These are phyloP conservation scores for Cantharis rufa DNA, from an alignment of 2,888 invertebrate genomes.

Conservation along the genomic window DNA sequence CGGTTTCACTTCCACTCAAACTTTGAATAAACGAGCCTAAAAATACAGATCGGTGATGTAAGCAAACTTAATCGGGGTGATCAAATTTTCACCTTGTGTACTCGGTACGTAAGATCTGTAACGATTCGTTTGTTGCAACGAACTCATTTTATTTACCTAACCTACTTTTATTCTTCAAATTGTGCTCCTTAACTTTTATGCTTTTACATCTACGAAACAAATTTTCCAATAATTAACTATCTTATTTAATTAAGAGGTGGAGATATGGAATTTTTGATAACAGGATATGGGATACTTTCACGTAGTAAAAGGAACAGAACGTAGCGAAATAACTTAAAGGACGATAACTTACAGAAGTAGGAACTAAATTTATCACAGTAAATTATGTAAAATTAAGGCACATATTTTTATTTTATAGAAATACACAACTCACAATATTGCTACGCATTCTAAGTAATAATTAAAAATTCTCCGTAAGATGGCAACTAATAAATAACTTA, in stretches of 20 bases:
- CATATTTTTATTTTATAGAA: conserved; percentile 17
- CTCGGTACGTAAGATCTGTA: conserved; percentile 45
- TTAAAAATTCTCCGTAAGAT: conserved; percentile 44
- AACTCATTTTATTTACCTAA: conserved; percentile 33
- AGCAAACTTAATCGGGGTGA: neutral
- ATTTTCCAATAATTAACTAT: neutral
- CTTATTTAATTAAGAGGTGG: conserved; percentile 8
- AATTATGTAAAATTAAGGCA: conserved; percentile 15
- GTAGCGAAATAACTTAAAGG: conserved; percentile 24
- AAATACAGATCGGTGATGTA: neutral
- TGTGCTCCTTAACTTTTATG: conserved; percentile 38
- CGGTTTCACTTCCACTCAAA: conserved; percentile 86
- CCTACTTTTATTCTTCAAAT: neutral
- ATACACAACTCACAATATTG: conserved; percentile 13
- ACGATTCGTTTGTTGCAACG: conserved; percentile 48
- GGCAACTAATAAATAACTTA: conserved; percentile 37
- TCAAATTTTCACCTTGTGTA: conserved; percentile 39
- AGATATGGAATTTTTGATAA: conserved; percentile 39
- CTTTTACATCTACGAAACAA: conserved; percentile 35
- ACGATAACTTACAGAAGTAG: conserved; percentile 42
- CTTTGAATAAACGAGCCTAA: conserved; percentile 68
- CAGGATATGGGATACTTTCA: conserved; percentile 37
- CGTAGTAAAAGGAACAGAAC: conserved; percentile 4
- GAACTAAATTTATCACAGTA: conserved; percentile 33
- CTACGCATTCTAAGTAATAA: conserved; percentile 29